phyloP scores from a whole-genome alignment of 2,797 vertebrate species.

The Odontamblyopus lacepedii region DNA sequence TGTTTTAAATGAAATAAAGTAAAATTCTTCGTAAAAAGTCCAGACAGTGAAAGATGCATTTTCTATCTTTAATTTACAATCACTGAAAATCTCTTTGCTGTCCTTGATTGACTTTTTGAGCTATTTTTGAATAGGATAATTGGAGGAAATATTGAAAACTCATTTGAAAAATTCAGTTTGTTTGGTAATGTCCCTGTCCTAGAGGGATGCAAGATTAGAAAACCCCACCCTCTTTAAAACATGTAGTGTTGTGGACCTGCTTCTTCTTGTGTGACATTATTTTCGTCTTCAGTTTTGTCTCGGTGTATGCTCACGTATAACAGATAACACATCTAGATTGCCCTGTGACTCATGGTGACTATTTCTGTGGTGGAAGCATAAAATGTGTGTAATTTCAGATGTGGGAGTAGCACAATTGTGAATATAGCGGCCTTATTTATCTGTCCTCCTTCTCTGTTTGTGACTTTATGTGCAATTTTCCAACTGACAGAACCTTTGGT shows the following conservation, averaged over 20 bases:
- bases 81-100: neutral
- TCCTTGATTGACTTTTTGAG: neutral
- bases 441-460: conserved; percentile 36
- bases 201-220: no score
- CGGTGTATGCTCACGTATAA: neutral
- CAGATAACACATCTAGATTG: neutral
- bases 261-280: neutral
- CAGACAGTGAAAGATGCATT: no score
- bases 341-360: neutral
- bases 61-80: no score
- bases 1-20: no score
- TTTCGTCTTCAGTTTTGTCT: neutral
- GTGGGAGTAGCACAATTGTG: no score
- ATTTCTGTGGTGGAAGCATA: neutral
- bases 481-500: conserved; percentile 52
- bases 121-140: neutral
- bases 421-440: conserved; percentile 25
- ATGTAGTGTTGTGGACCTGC: neutral
- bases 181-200: no score
- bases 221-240: neutral
- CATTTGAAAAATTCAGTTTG: neutral
- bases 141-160: neutral
- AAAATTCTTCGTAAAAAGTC: no score
- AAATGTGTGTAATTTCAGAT: no score
- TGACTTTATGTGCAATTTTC: conserved; percentile 64